Percentiles rank a stretch among this genome's conserved stretches.
Conservation (phyloP, 1,140 invertebrate genomes). For the Plutomurus gul region DNA sequence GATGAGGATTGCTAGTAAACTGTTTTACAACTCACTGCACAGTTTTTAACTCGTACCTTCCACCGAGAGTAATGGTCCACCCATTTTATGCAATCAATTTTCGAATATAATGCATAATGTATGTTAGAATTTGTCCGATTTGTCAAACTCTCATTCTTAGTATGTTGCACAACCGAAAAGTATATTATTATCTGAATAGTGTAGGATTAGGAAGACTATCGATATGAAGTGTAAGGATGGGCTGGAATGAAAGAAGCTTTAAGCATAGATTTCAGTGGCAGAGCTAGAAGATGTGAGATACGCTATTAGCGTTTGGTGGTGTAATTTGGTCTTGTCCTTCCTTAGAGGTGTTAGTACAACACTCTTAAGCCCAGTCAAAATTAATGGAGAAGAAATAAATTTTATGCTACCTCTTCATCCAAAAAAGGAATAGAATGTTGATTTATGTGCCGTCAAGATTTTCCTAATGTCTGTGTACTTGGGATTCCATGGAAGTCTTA, state of each 20-base stretch:
- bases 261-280: no score
- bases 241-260: no score
- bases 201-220: no score
- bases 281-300: neutral
- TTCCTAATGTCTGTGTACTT: neutral
- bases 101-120: no score
- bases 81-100: no score
- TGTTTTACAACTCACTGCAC: no score
- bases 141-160: no score
- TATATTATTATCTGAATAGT: no score
- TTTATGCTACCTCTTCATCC: neutral
- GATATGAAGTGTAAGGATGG: no score
- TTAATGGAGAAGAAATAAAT: neutral
- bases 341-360: neutral
- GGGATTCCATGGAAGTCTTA: no score
- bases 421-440: conserved; percentile 9
- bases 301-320: neutral
- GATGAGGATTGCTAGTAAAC: neutral
- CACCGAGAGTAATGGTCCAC: neutral
- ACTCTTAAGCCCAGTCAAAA: neutral
- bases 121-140: no score
- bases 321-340: neutral
- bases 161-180: no score
- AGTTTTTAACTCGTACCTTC: neutral
- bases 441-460: neutral